Conservation (phyloP, 2,888 invertebrate species). For the Timandra comae region DNA sequence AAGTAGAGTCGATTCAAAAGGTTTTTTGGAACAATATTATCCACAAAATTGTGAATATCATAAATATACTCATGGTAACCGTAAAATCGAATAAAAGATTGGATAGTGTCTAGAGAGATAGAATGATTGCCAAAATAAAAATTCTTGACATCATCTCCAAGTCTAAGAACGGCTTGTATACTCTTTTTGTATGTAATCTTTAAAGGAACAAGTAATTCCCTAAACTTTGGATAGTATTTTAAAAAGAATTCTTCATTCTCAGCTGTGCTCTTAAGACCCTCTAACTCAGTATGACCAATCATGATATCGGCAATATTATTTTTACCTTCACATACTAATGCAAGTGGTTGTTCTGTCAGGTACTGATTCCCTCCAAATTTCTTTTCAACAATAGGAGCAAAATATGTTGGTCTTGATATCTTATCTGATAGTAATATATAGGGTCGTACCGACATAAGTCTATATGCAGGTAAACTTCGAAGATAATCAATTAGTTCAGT, state of each 20-base stretch:
- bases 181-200: slow-evolving; percentile 20
- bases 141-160: slow-evolving; percentile 19
- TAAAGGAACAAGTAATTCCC: slow-evolving; percentile 23
- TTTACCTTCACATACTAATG: slow-evolving; percentile 41
- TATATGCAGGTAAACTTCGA: slow-evolving; percentile 31
- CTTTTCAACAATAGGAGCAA: slow-evolving; percentile 29
- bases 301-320: slow-evolving; percentile 75
- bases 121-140: slow-evolving; percentile 24
- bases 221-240: slow-evolving; percentile 13
- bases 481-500: slow-evolving; percentile 34
- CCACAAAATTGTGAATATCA: slow-evolving; percentile 17
- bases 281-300: slow-evolving; percentile 80
- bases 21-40: slow-evolving; percentile 10
- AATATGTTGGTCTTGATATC: slow-evolving; percentile 3
- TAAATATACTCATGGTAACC: slow-evolving; percentile 13
- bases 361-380: slow-evolving; percentile 21
- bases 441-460: slow-evolving; percentile 19
- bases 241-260: slow-evolving; percentile 5
- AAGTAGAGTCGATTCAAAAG: slow-evolving; percentile 21
- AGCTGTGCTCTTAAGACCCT: slow-evolving; percentile 53
- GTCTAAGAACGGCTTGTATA: slow-evolving; percentile 14
- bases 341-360: slow-evolving; percentile 19
- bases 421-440: neutral
- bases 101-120: slow-evolving; percentile 12
- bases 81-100: slow-evolving; percentile 16